Percentiles rank a stretch among this genome's conserved stretches.
phyloP scores from a whole-genome alignment of 1,140 invertebrate genomes.

The Drosophila orena region DNA sequence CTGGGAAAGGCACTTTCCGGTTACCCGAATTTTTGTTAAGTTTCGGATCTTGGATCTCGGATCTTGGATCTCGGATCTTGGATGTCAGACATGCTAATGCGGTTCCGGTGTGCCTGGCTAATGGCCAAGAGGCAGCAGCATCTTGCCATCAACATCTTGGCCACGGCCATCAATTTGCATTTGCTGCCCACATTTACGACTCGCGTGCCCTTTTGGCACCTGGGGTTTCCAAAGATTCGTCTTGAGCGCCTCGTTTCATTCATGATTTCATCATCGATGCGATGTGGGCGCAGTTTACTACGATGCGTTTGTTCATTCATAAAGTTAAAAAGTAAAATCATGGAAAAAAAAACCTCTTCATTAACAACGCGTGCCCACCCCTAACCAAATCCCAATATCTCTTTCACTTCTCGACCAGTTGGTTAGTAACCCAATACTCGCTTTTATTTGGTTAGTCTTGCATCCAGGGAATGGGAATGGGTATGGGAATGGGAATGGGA shows the following conservation, averaged over 20 bases:
- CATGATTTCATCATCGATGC: constrained; percentile 68
- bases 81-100: constrained; percentile 67
- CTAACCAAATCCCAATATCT: constrained; percentile 25
- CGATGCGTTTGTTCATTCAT: constrained; percentile 58
- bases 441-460: constrained; percentile 76
- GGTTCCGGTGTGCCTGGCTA: constrained; percentile 74
- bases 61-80: constrained; percentile 5
- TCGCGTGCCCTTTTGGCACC: constrained; percentile 77
- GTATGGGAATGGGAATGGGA: too few relatives aligned
- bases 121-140: constrained; percentile 44
- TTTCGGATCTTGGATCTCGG: background rate
- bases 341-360: constrained; percentile 45
- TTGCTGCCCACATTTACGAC: constrained; percentile 66
- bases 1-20: constrained; percentile 57
- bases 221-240: constrained; percentile 44
- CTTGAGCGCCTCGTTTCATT: constrained; percentile 51
- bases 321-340: constrained; percentile 70
- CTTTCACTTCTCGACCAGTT: constrained; percentile 19
- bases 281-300: constrained; percentile 65
- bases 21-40: constrained; percentile 16
- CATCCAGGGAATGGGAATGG: background rate
- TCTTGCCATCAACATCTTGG: constrained; percentile 55
- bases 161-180: constrained; percentile 79
- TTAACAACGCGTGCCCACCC: constrained; percentile 50
- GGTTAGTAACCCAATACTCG: constrained; percentile 66